Base-by-base conservation (phyloP, 2,888 invertebrate species). In the Aricia artaxerxes region DNA sequence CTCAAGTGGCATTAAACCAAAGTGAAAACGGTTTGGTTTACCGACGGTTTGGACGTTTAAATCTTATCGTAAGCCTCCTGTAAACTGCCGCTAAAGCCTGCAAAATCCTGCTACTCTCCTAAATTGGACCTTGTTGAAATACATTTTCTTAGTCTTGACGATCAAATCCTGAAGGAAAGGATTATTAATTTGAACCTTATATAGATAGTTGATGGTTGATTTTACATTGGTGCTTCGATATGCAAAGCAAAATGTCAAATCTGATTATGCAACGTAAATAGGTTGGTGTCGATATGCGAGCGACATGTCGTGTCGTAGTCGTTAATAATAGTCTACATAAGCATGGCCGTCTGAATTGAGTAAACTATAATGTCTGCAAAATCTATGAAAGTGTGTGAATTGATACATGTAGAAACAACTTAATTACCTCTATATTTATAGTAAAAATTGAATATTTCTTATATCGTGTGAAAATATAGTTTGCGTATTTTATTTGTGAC, bases 101-200 rank as follows among this genome's bases (percentile, higher is more conserved):
- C 80, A 72, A 78, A 81, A 81, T 79, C 78, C 80, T 81, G 80
- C 82, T 82, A 82, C 82, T 80, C 82, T 81, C 83, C 82, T 78
- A 80, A 82, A 83, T 83, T 82, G 81, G 79, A 79, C 72, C 73
- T 82, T 79, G 79, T 82, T 83, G 82, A 83, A 83, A 77, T 80
- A 79, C 76, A 79, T 79, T 81, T 80, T 75, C 80, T 80, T 75
- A 80, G 78, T 80, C 78, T 82, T 79, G 78, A 81, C 78, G 53
- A 78, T 76, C 79, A 73, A 80, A 80, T 79, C 78, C 73, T 49
- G 73, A 76, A 44, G 9, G 44, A 76, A 76, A 44, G 9, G 44
- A 24, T 49, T 13, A 24, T 3, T 9, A 24, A 13, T 44, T n/a
- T 75, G 31, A 31, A 75, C 75, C 16, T 1, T 75, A 75, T 13